A percentile compares a stretch with the other conserved stretches of the same genome.
Evolutionary conservation across 1,140 invertebrate species (phyloP).

Genomic region (Amphibalanus amphitrite): DNA sequence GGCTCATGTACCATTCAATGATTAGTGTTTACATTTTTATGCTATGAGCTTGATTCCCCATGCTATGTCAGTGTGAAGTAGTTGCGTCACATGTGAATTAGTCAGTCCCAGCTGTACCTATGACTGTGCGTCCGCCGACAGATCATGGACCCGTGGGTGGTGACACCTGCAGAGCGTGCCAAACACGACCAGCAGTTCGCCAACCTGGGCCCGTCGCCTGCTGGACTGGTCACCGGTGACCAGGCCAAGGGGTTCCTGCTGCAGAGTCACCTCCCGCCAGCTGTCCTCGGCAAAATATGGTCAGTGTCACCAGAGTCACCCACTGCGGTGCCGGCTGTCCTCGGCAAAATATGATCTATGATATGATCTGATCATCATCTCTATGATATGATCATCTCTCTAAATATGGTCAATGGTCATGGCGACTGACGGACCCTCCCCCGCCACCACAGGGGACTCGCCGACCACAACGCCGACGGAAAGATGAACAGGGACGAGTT

Average conservation of each 20-base stretch:
- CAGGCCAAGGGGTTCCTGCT: conserved; percentile 90
- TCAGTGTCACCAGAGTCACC: conserved; percentile 65
- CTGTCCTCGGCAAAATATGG: conserved; percentile 86
- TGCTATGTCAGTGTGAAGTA: too few relatives aligned
- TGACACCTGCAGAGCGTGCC: conserved; percentile 64
- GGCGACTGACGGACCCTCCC: too few relatives aligned
- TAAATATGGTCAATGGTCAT: too few relatives aligned
- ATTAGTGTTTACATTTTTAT: too few relatives aligned
- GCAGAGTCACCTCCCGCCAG: conserved; percentile 73
- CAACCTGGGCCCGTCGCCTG: conserved; percentile 49
- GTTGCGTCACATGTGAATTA: too few relatives aligned
- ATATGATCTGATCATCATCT: too few relatives aligned
- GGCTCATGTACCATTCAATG: too few relatives aligned
- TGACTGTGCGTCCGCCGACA: conserved; percentile 1
- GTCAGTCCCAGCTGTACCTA: too few relatives aligned
- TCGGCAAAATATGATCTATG: conserved; percentile 95
- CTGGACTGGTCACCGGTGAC: conserved; percentile 71
- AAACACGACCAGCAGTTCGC: conserved; percentile 86
- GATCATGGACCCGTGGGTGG: conserved; percentile 61
- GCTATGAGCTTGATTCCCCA: too few relatives aligned
- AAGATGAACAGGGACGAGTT: conserved; percentile 94
- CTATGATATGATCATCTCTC: too few relatives aligned
- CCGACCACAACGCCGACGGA: conserved; percentile 91
- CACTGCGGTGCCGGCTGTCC: conserved; percentile 62
- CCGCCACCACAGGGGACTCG: conserved; percentile 50